Evolutionary conservation across 2,888 invertebrate genomes (phyloP).

Genomic region (Eupeodes latifasciatus): DNA sequence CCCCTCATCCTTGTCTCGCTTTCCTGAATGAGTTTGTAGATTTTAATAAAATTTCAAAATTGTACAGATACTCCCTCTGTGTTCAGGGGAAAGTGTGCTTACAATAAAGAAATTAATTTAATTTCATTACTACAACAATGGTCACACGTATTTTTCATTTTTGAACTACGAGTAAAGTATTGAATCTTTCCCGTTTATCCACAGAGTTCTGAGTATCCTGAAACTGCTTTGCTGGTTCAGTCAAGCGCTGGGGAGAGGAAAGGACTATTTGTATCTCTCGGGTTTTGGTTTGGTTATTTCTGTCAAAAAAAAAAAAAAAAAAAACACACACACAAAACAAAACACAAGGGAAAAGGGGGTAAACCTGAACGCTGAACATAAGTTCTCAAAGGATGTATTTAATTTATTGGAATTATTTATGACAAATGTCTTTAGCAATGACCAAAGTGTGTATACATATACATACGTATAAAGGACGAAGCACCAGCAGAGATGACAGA

Average conservation of each 20-base stretch:
- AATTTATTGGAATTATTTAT: constrained; percentile 84
- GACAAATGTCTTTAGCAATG: constrained; percentile 78
- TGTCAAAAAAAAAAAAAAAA: not conserved
- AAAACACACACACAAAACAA: too few relatives aligned
- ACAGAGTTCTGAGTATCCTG: not conserved
- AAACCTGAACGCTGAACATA: constrained; percentile 4
- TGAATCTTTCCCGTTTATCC: not conserved
- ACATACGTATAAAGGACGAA: constrained; percentile 6
- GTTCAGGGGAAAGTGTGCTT: constrained; percentile 38
- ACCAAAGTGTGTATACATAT: constrained; percentile 13
- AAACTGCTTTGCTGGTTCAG: constrained; percentile 40
- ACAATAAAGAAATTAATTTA: constrained; percentile 78
- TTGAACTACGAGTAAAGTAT: constrained; percentile 10
- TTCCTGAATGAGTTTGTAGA: constrained; percentile 53
- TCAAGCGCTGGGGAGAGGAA: not conserved
- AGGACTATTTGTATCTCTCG: constrained; percentile 54
- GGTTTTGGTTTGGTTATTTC: constrained; percentile 25
- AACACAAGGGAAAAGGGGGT: constrained; percentile 45
- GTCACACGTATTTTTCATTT: constrained; percentile 66
- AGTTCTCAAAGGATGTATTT: constrained; percentile 82
- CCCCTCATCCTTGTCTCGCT: not conserved
- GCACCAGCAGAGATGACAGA: constrained; percentile 1
- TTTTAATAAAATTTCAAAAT: constrained; percentile 72
- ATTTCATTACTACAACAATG: constrained; percentile 78
- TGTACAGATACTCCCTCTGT: constrained; percentile 11